Evolutionary conservation across 64 coral and sea anemone species (phyloP), one percentile per base, ranked within the genome.

Genomic region (Cladopsammia gracilis): DNA sequence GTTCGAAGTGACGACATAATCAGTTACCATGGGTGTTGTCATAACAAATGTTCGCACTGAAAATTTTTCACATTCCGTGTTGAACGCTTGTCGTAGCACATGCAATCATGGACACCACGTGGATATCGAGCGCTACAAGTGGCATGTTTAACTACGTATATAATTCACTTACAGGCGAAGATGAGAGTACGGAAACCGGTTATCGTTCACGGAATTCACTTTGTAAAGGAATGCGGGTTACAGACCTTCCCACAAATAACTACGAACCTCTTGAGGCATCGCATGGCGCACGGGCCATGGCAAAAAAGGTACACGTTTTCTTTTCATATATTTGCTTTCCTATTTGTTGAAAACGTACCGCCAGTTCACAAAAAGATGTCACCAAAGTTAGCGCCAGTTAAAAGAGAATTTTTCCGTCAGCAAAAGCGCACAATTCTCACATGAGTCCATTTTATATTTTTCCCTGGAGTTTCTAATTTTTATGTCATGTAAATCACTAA

Each of bases 111-210:
- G 25, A 43, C 6, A 58, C 23, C 14, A 34, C 50, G 54, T 79
- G 77, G 77, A 24, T 79, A 76, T 76, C 73, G 20, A 76, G 47
- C 12, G 46, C 73, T 76, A 51, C 73, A 76, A 76, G 73, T 52
- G 73, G 73, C 11, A 43, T 76, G 16, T n/a, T 76, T 4, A 79
- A 42, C 53, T 79, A 43, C 77, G 12, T 79, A 2, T 43, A 59
- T 2, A 79, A 79, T 16, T 25, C 56, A 3, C 58, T 79, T 7
- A 79, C 77, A 58, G 48, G 48, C 7, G 74, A 77, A 18, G 54
- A 79, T 18, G 77, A 79, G 4, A 79, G 4, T 18, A 53, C 11
- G 6, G 2, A 4, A 44, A 7, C 77, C 5, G 34, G 34, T 34
- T 25, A 25, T 50, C 56, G 77, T 14, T 59, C 77, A 15, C 56